phyloP scores from a whole-genome alignment of 2,888 invertebrate species.

The Yponomeuta evonymella region DNA sequence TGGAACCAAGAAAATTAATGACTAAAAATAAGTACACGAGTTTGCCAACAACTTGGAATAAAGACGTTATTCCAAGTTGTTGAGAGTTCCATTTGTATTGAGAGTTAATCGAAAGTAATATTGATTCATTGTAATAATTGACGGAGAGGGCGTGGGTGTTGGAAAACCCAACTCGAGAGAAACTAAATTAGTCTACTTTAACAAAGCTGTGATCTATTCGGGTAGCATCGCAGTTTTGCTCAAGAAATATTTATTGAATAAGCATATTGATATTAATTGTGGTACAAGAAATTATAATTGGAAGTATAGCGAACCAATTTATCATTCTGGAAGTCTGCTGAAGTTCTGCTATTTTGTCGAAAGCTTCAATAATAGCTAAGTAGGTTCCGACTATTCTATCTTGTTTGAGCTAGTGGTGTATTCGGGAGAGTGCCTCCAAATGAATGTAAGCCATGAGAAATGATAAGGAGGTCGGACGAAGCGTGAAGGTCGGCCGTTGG shows the following conservation, averaged over 20 bases:
- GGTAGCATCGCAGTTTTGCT: background rate
- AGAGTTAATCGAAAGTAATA: background rate
- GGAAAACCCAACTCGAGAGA: background rate
- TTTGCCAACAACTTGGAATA: slow-evolving; percentile 17
- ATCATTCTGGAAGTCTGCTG: background rate
- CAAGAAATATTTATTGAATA: background rate
- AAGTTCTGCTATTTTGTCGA: no score
- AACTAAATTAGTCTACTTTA: background rate
- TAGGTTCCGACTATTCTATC: background rate
- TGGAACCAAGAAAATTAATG: slow-evolving; percentile 36
- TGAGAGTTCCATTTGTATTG: background rate
- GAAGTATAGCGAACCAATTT: background rate
- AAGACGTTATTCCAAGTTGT: background rate
- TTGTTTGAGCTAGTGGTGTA: background rate
- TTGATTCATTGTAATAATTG: background rate
- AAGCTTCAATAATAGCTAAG: background rate
- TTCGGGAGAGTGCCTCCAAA: background rate
- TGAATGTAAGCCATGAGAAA: slow-evolving; percentile 9
- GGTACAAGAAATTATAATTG: background rate
- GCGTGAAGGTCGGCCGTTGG: slow-evolving; percentile 13
- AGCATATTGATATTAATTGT: background rate
- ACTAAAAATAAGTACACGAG: slow-evolving; percentile 37
- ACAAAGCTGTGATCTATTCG: background rate
- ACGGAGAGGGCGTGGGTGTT: background rate
- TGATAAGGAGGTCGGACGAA: background rate